Percentiles rank a stretch among this genome's conserved stretches.
These are phyloP conservation scores for Mus spretus DNA, from an alignment of 2,797 vertebrate species.

Conservation along the genomic window DNA sequence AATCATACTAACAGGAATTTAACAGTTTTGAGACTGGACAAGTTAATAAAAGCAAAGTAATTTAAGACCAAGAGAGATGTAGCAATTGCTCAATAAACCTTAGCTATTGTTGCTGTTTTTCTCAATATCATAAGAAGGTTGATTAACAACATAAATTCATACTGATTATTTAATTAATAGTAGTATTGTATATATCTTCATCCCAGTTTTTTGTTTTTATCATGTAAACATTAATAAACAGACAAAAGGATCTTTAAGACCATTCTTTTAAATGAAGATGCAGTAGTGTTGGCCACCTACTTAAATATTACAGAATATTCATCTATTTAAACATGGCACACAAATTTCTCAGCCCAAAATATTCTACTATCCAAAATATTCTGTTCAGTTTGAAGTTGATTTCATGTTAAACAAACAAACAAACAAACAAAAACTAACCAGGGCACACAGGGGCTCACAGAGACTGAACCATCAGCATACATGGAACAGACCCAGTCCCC, in stretches of 20 bases:
- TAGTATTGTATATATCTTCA: background rate
- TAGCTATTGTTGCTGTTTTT: background rate
- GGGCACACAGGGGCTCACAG: background rate
- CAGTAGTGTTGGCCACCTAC: background rate
- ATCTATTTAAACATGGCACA: background rate
- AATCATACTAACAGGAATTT: background rate
- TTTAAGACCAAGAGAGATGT: background rate
- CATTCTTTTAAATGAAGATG: background rate
- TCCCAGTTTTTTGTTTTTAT: constrained; percentile 4
- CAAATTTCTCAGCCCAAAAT: background rate
- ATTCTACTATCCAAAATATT: background rate
- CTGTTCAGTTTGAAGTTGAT: background rate
- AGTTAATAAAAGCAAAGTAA: background rate
- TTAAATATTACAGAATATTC: background rate
- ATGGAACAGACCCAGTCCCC: background rate
- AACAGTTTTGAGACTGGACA: background rate
- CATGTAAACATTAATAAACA: constrained; percentile 26
- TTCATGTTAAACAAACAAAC: constrained; percentile 13
- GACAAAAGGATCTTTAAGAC: background rate
- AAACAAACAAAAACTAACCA: background rate
- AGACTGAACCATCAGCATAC: background rate
- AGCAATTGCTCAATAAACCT: background rate
- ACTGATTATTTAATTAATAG: constrained; percentile 10
- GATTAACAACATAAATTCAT: background rate
- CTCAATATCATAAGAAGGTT: background rate